Percentiles rank a stretch among this genome's conserved stretches.
These are phyloP conservation scores for Antigone vipio DNA, from an alignment of 2,113 vertebrate genomes.

Conservation along the genomic window DNA sequence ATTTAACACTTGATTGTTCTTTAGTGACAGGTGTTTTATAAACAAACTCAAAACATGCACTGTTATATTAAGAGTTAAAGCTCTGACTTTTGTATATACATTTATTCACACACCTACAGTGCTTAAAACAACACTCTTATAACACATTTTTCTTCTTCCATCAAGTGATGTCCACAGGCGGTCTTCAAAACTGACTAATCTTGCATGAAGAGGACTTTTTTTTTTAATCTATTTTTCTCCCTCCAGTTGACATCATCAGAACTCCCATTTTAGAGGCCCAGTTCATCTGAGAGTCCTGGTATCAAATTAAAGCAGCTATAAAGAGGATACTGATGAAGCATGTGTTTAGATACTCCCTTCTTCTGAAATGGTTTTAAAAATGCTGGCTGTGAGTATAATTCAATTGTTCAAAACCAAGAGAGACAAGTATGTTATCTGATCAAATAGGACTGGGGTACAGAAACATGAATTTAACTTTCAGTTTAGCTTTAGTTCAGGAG, in stretches of 20 bases:
- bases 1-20: not conserved
- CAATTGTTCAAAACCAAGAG: not conserved
- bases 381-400: not conserved
- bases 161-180: not conserved
- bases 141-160: not conserved
- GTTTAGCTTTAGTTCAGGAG: not conserved
- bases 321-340: not conserved
- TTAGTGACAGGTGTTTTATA: not conserved
- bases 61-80: not conserved
- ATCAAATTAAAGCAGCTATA: not conserved
- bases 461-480: not conserved
- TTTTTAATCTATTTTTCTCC: not conserved
- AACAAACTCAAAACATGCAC: not conserved
- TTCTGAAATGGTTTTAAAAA: not conserved
- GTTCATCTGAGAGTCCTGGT: not conserved
- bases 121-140: not conserved
- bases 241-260: not conserved
- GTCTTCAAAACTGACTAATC: conserved; percentile 23
- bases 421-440: not conserved
- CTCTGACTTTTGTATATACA: not conserved
- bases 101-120: conserved; percentile 16
- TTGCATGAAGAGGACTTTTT: not conserved
- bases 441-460: not conserved
- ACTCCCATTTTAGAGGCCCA: not conserved
- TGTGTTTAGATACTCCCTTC: not conserved